phyloP scores from a whole-genome alignment of 2,113 vertebrate species.

The Hystrix brachyura region DNA sequence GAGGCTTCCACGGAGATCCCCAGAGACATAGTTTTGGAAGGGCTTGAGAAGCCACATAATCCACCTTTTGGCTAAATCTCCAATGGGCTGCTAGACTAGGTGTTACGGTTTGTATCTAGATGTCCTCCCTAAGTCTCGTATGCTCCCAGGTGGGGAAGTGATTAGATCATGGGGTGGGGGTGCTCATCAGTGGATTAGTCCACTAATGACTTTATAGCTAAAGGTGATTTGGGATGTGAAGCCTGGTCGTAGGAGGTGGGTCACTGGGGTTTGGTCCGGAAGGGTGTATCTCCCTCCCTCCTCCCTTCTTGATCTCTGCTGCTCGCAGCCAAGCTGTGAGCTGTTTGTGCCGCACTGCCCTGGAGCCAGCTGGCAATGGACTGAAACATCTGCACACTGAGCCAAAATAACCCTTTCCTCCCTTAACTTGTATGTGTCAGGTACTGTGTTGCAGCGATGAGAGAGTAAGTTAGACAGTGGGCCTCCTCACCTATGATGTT shows the following conservation, averaged over 20 bases:
- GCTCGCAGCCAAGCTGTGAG: not conserved
- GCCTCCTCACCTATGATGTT: not conserved
- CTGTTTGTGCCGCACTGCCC: not conserved
- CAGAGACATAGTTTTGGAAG: not conserved
- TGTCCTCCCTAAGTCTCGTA: not conserved
- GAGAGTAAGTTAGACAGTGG: not conserved
- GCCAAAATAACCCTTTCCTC: not conserved
- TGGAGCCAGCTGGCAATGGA: not conserved
- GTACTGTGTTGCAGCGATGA: not conserved
- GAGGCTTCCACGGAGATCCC: not conserved
- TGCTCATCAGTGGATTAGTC: not conserved
- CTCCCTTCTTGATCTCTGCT: not conserved
- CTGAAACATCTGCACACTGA: not conserved
- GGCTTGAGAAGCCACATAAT: not conserved
- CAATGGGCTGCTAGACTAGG: not conserved
- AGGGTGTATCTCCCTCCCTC: not conserved
- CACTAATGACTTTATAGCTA: not conserved
- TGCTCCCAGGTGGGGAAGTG: not conserved
- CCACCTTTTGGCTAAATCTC: not conserved
- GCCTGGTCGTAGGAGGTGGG: not conserved
- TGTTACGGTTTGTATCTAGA: not conserved
- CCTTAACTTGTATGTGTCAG: not conserved
- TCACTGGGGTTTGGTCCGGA: not conserved
- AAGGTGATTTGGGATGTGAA: not conserved
- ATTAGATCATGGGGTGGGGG: not conserved